These are phyloP conservation scores for Acrossocheilus fasciatus DNA, from an alignment of 2,797 vertebrate species.

Conservation along the genomic window DNA sequence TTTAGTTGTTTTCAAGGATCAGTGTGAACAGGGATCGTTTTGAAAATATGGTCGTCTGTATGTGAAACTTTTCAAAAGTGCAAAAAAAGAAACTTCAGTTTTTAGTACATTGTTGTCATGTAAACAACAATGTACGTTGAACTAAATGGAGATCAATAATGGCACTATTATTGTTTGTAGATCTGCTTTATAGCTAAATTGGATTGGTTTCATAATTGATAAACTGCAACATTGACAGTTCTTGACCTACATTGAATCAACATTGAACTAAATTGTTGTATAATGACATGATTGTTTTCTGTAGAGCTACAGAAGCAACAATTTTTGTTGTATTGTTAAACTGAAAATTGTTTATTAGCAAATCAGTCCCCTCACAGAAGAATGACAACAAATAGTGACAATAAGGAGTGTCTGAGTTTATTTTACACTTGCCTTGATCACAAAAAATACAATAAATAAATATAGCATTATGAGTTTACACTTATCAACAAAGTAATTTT, in stretches of 20 bases:
- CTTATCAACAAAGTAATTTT: not conserved
- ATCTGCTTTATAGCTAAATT: no score
- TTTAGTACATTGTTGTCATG: not conserved
- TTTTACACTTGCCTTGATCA: conserved; percentile 28
- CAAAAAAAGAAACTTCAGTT: not conserved
- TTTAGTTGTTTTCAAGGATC: not conserved
- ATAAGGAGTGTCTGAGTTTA: conserved; percentile 8
- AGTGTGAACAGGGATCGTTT: not conserved
- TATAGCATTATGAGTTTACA: conserved; percentile 22
- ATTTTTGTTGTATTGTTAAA: not conserved
- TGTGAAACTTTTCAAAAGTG: not conserved
- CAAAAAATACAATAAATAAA: conserved; percentile 38
- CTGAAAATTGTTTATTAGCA: not conserved
- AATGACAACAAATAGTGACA: not conserved
- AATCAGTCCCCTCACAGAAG: not conserved
- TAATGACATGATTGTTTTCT: not conserved
- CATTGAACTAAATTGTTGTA: not conserved
- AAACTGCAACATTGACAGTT: not conserved
- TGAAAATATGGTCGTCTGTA: not conserved
- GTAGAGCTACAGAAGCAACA: not conserved
- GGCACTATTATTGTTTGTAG: no score
- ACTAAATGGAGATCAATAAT: no score
- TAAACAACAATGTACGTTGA: not conserved
- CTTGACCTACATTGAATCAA: not conserved
- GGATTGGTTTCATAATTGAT: not conserved